Percentiles rank a stretch among this genome's conserved stretches.
These are phyloP conservation scores for Sebastes minor DNA, from an alignment of 2,797 vertebrate species.

Conservation along the genomic window DNA sequence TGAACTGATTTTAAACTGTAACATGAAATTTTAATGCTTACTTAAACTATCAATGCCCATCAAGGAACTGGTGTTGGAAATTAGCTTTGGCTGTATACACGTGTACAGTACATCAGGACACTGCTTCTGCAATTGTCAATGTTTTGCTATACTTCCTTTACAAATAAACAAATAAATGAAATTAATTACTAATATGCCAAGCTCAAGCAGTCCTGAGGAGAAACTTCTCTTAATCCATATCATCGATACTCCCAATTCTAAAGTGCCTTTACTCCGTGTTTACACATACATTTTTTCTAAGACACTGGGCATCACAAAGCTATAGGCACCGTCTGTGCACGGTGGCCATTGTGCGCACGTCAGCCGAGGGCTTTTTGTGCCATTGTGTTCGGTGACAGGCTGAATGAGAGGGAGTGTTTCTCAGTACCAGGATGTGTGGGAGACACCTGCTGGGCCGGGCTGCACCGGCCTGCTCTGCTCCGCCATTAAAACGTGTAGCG, in stretches of 20 bases:
- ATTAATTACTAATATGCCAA: background rate
- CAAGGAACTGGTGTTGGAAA: no score
- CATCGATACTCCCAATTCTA: slow-evolving; percentile 21
- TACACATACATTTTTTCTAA: slow-evolving; percentile 63
- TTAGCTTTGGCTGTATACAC: no score
- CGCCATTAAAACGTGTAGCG: slow-evolving; percentile 86
- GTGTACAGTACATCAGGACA: no score
- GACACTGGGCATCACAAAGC: slow-evolving; percentile 59
- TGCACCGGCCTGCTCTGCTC: slow-evolving; percentile 86
- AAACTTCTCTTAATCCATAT: slow-evolving; percentile 9
- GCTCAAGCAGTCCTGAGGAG: background rate
- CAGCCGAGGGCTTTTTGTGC: slow-evolving; percentile 81
- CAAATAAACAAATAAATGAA: no score
- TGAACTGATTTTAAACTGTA: no score
- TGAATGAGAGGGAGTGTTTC: slow-evolving; percentile 91
- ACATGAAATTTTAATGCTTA: no score
- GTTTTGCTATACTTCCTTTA: background rate
- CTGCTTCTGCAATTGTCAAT: no score
- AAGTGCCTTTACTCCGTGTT: slow-evolving; percentile 53
- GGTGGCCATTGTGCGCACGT: slow-evolving; percentile 86
- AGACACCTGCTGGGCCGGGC: slow-evolving; percentile 94
- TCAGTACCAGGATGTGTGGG: slow-evolving; percentile 89
- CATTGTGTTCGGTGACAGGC: slow-evolving; percentile 92
- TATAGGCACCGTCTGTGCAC: slow-evolving; percentile 71
- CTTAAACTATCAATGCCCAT: no score